phyloP scores from a whole-genome alignment of 2,888 invertebrate genomes.

The Crocallis elinguaria region DNA sequence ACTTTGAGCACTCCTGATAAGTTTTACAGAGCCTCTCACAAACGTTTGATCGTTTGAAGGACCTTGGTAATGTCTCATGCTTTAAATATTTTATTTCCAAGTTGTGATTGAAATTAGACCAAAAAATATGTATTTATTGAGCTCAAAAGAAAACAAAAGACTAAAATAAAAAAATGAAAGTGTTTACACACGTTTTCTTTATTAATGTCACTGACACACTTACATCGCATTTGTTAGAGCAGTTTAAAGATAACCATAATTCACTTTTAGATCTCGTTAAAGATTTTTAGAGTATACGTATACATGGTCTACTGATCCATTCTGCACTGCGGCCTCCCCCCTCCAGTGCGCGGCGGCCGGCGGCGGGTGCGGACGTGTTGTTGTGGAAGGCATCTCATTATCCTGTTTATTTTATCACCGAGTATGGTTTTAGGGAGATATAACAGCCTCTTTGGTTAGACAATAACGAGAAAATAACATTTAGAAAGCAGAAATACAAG shows the following conservation, averaged over 20 bases:
- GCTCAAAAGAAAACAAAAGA: too few relatives aligned
- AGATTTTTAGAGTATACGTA: background rate
- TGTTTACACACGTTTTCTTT: too few relatives aligned
- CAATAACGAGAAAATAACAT: background rate
- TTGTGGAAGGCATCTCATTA: conserved; percentile 19
- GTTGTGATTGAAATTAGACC: too few relatives aligned
- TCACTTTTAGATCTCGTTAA: background rate
- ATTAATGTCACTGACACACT: too few relatives aligned
- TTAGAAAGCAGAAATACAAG: background rate
- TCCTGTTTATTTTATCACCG: conserved; percentile 16
- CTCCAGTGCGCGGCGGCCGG: background rate
- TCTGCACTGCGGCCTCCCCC: background rate
- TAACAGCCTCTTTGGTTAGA: background rate
- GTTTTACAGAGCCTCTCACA: too few relatives aligned
- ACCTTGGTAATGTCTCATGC: too few relatives aligned
- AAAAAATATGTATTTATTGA: too few relatives aligned
- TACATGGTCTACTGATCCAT: background rate
- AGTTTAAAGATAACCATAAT: background rate
- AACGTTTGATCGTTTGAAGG: too few relatives aligned
- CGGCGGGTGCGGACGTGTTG: conserved; percentile 16
- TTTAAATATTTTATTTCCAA: too few relatives aligned
- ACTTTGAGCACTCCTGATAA: too few relatives aligned
- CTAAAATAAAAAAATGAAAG: too few relatives aligned
- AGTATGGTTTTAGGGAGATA: conserved; percentile 8
- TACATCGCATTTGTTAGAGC: too few relatives aligned